phyloP scores from a whole-genome alignment of 2,888 invertebrate genomes.

The Parnassius smintheus region DNA sequence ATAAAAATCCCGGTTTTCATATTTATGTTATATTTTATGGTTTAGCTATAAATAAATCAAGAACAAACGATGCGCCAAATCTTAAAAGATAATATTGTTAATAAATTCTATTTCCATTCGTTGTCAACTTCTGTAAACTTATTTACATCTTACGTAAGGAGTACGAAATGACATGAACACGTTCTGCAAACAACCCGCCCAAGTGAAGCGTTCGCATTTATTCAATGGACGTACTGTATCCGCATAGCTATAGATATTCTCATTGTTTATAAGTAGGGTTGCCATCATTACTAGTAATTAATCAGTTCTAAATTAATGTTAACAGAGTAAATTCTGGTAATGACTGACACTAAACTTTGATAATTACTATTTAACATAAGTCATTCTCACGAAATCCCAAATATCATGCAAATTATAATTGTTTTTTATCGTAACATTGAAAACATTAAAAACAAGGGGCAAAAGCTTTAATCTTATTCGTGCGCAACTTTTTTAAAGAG shows the following conservation, averaged over 20 bases:
- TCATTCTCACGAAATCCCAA: no score
- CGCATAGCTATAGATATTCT: slow-evolving; percentile 37
- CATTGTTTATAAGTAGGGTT: slow-evolving; percentile 27
- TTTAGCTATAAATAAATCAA: slow-evolving; percentile 17
- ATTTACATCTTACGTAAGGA: slow-evolving; percentile 21
- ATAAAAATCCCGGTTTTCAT: no score
- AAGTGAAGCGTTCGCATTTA: slow-evolving; percentile 54
- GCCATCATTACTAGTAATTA: slow-evolving; percentile 5
- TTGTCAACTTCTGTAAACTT: slow-evolving; percentile 22
- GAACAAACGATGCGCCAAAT: slow-evolving; percentile 20
- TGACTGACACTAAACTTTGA: no score
- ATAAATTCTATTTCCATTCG: slow-evolving; percentile 22
- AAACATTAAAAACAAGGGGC: background rate
- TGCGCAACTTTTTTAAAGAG: background rate
- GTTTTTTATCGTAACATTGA: background rate
- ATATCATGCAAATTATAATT: no score
- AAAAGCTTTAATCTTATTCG: background rate
- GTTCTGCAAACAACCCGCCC: slow-evolving; percentile 28
- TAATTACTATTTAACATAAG: no score
- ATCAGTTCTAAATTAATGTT: no score
- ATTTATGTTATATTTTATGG: no score
- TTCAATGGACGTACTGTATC: slow-evolving; percentile 63
- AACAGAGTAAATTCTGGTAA: no score
- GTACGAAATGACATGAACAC: slow-evolving; percentile 34
- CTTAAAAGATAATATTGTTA: slow-evolving; percentile 17